phyloP scores from a whole-genome alignment of 2,797 vertebrate genomes.

The Cichlasoma orientale region DNA sequence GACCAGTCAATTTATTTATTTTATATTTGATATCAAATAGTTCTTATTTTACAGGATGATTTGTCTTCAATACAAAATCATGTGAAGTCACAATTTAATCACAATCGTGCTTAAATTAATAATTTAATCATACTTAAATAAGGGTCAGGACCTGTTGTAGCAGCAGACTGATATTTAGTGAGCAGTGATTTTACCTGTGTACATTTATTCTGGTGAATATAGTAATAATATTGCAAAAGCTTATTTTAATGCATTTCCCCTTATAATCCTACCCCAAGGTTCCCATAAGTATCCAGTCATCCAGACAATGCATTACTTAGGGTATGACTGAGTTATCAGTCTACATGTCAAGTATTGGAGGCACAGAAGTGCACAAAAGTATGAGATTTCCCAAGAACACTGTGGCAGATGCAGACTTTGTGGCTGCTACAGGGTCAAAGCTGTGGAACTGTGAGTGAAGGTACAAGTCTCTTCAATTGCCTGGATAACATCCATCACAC shows the following conservation, averaged over 20 bases:
- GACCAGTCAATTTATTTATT: not conserved
- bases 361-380: not conserved
- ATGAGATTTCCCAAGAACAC: conserved; percentile 17
- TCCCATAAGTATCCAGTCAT: not conserved
- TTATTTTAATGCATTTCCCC: not conserved
- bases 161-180: not conserved
- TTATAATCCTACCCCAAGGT: not conserved
- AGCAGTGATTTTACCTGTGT: not conserved
- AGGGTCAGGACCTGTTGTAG: not conserved
- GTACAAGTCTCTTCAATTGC: not conserved
- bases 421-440: conserved; percentile 21
- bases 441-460: conserved; percentile 12
- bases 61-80: not conserved
- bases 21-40: not conserved
- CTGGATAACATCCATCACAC: conserved; percentile 29
- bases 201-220: not conserved
- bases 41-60: not conserved
- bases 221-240: not conserved
- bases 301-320: not conserved
- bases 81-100: not conserved
- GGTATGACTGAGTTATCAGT: not conserved
- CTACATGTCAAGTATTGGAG: not conserved
- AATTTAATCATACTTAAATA: not conserved
- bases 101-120: not conserved
- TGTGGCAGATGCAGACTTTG: not conserved